Base-by-base conservation (phyloP, 2,797 vertebrate genomes). In the Esox lucius region DNA sequence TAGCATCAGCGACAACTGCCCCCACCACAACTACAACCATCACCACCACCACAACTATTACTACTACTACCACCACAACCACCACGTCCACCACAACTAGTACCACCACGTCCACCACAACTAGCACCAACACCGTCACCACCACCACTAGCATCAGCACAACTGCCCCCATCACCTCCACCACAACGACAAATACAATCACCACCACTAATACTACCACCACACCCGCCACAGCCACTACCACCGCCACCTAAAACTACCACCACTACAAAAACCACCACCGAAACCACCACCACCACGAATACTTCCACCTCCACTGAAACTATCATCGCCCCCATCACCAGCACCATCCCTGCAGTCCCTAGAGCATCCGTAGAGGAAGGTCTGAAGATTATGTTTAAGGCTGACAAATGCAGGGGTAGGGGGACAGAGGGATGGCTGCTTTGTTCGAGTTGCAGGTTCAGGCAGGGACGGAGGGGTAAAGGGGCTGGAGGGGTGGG, bases 311-410 rank as follows among this genome's bases (percentile, higher is more conserved):
- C 16, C 51, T 19, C 51, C 19, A 5, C 17, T 15, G 0, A 19
- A 6, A 56, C 6, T 9, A 56, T 19, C 1, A 2, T 5, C 19
- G 2, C 53, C 7, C 8, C 53, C 4, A 0, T 19, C 0, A 51
- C 49, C 4, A 39, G 35, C 35, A 6, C 35, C 35, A 39, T 7
- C 35, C 1, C 4, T 39, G 35, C 16, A 0, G 78, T 80, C 71
- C 75, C 66, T 9, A 67, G 17, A 83, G 80, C 75, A 51, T 78
- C 22, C 13, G 7, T 70, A 76, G 33, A 33, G 22, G 61, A 26
- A 28, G 4, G 15, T 64, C 2, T n/a, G 46, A 26, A 24, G 69
- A 35, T 68, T n/a, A n/a, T 59, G 15, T 35, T 62, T 19, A 56
- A 0, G 73, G 39, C 8, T 51, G 24, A 12, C 31, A 2, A 33